Evolutionary conservation across 2,888 invertebrate species (phyloP).

Genomic region (Macropis europaea): DNA sequence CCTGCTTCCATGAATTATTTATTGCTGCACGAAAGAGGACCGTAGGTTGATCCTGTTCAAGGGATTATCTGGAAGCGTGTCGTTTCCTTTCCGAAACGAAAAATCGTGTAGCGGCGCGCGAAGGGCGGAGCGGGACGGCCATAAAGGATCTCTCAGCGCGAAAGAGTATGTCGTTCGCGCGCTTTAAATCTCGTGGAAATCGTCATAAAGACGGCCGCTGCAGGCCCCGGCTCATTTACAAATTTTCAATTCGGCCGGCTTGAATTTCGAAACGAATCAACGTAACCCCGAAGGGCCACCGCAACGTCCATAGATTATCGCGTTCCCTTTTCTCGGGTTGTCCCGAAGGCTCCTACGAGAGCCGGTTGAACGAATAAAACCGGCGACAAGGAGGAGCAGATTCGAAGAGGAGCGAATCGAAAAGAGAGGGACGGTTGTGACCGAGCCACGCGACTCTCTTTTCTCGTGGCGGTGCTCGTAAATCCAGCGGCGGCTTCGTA

Average conservation of each 20-base stretch:
- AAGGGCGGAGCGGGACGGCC: conserved; percentile 15
- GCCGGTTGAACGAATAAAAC: conserved; percentile 25
- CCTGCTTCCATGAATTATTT: no score
- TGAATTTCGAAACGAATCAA: conserved; percentile 29
- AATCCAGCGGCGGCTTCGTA: conserved; percentile 59
- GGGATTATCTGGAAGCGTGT: background rate
- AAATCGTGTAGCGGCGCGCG: conserved; percentile 14
- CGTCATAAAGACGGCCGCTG: conserved; percentile 24
- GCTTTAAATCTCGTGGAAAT: conserved; percentile 43
- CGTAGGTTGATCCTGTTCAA: background rate
- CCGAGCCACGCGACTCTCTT: conserved; percentile 63
- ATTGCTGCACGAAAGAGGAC: background rate
- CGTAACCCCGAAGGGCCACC: conserved; percentile 11
- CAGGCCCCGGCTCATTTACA: conserved; percentile 52
- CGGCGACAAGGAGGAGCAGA: conserved; percentile 1
- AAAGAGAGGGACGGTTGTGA: background rate
- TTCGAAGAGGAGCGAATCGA: background rate
- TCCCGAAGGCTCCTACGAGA: conserved; percentile 35
- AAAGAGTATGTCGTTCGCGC: conserved; percentile 31
- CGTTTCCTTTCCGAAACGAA: conserved; percentile 1
- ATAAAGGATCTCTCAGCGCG: conserved; percentile 27
- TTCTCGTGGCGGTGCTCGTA: conserved; percentile 61
- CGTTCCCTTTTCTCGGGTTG: conserved; percentile 35
- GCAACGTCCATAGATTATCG: conserved; percentile 53
- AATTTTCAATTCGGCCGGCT: conserved; percentile 56